phyloP scores from a whole-genome alignment of 2,888 invertebrate genomes.

The Crioceris asparagi region DNA sequence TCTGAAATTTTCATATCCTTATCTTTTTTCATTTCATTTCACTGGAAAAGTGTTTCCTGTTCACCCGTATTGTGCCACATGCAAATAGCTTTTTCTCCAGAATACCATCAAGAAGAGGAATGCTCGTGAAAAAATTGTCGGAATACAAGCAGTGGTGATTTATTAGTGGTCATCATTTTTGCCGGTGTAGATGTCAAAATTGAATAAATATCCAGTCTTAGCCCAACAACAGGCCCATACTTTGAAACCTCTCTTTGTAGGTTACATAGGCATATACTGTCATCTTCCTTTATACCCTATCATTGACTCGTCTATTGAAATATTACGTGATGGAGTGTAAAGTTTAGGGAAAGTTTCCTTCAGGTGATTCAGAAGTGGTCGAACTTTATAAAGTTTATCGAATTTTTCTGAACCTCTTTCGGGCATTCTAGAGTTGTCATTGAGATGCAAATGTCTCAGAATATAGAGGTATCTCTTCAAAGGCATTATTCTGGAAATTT shows the following conservation, averaged over 20 bases:
- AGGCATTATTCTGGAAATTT: slow-evolving; percentile 15
- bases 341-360: slow-evolving; percentile 5
- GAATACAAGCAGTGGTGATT: slow-evolving; percentile 11
- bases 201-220: slow-evolving; percentile 9
- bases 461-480: slow-evolving; percentile 17
- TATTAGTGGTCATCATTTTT: slow-evolving; percentile 5
- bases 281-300: slow-evolving; percentile 8
- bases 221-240: slow-evolving; percentile 8
- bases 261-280: slow-evolving; percentile 11
- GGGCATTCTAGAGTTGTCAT: slow-evolving; percentile 17
- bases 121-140: slow-evolving; percentile 10
- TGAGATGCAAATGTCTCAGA: slow-evolving; percentile 16
- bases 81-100: slow-evolving; percentile 6
- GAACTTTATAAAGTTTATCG: slow-evolving; percentile 17
- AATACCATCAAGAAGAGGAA: slow-evolving; percentile 7
- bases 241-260: slow-evolving; percentile 9
- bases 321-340: slow-evolving; percentile 7
- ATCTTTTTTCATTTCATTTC: slow-evolving; percentile 8
- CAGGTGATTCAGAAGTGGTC: slow-evolving; percentile 11
- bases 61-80: too few relatives aligned
- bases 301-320: slow-evolving; percentile 10
- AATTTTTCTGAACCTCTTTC: slow-evolving; percentile 5
- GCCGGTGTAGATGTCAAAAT: slow-evolving; percentile 8
- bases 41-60: too few relatives aligned
- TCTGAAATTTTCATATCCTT: slow-evolving; percentile 6